Evolutionary conservation across 2,888 invertebrate species (phyloP).

Genomic region (Entomobrya multifasciata): DNA sequence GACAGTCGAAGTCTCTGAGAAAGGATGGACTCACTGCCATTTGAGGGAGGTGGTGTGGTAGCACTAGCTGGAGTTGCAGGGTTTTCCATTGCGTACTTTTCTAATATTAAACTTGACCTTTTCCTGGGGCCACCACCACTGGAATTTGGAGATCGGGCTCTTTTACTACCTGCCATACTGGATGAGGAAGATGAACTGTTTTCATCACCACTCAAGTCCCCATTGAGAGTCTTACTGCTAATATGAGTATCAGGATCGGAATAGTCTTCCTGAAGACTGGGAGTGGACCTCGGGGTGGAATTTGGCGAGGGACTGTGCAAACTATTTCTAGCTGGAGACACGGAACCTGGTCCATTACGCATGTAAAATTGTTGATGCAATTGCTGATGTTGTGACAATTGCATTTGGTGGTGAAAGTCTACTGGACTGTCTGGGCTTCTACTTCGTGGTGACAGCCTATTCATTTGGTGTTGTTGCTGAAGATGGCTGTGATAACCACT

Average conservation of each 20-base stretch:
- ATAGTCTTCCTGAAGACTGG: constrained; percentile 72
- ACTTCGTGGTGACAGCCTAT: constrained; percentile 62
- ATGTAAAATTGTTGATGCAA: constrained; percentile 45
- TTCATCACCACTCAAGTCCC: constrained; percentile 58
- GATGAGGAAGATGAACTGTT: constrained; percentile 55
- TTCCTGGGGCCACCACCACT: constrained; percentile 77
- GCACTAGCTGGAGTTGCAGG: constrained; percentile 50
- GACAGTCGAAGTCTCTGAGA: constrained; percentile 83
- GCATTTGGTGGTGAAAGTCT: constrained; percentile 67
- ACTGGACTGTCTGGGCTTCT: constrained; percentile 77
- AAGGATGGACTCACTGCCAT: constrained; percentile 78
- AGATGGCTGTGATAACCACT: constrained; percentile 46
- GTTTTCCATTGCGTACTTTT: constrained; percentile 79
- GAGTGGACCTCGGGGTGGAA: constrained; percentile 77
- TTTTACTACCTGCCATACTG: constrained; percentile 43
- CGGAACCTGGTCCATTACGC: constrained; percentile 64
- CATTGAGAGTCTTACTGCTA: constrained; percentile 17
- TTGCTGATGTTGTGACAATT: constrained; percentile 8
- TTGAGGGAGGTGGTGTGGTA: constrained; percentile 65
- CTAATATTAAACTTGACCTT: constrained; percentile 79
- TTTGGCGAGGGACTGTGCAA: constrained; percentile 77
- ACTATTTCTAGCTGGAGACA: constrained; percentile 75
- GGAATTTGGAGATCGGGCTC: constrained; percentile 68
- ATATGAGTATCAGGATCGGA: constrained; percentile 67
- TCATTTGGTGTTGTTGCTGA: constrained; percentile 30